Percentiles rank a stretch among this genome's conserved stretches.
Evolutionary conservation across 2,888 invertebrate genomes (phyloP).

Genomic region (Rhorus exstirpatorius): DNA sequence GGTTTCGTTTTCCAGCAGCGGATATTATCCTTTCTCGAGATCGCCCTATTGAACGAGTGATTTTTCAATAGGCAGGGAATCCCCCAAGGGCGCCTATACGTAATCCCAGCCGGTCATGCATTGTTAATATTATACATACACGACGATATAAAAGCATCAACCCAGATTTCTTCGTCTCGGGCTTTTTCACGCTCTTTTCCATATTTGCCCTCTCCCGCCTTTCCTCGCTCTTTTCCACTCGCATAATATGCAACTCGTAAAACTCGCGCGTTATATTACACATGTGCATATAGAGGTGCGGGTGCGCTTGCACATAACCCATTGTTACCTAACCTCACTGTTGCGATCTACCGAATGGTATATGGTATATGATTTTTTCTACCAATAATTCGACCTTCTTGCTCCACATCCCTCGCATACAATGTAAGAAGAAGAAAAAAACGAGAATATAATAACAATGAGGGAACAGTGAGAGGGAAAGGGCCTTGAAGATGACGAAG

Average conservation of each 20-base stretch:
- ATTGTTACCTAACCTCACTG: slow-evolving; percentile 49
- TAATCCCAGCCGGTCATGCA: slow-evolving; percentile 79
- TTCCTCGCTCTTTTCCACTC: slow-evolving; percentile 20
- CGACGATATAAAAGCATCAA: background rate
- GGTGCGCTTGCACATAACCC: slow-evolving; percentile 62
- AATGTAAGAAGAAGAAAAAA: slow-evolving; percentile 38
- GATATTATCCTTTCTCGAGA: slow-evolving; percentile 76
- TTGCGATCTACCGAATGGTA: slow-evolving; percentile 14
- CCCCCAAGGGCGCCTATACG: slow-evolving; percentile 83
- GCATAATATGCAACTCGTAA: slow-evolving; percentile 42
- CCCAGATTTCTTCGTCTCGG: slow-evolving; percentile 74
- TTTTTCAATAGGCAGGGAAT: slow-evolving; percentile 77
- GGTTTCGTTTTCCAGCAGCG: slow-evolving; percentile 54
- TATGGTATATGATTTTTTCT: slow-evolving; percentile 62
- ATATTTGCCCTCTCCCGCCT: slow-evolving; percentile 19
- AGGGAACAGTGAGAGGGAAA: slow-evolving; percentile 47
- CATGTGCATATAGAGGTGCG: slow-evolving; percentile 58
- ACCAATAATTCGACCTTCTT: slow-evolving; percentile 56
- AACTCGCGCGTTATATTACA: slow-evolving; percentile 51
- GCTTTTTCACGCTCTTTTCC: slow-evolving; percentile 78
- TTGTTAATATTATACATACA: slow-evolving; percentile 71
- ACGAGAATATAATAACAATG: slow-evolving; percentile 28
- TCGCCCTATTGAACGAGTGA: slow-evolving; percentile 75
- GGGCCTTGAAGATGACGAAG: slow-evolving; percentile 43
- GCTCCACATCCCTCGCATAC: slow-evolving; percentile 46